Base-by-base conservation (phyloP, 2,797 vertebrate species). In the Apogon talboti region DNA sequence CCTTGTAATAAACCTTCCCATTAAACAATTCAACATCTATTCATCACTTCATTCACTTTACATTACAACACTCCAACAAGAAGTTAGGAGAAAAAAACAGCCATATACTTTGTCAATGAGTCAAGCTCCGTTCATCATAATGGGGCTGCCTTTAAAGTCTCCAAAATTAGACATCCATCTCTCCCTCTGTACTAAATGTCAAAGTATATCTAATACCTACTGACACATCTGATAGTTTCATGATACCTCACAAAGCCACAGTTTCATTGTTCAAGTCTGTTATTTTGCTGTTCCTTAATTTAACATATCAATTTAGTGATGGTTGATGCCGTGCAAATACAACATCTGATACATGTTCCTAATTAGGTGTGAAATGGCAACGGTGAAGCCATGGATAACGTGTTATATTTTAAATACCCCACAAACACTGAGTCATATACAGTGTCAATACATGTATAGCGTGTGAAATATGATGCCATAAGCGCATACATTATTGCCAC, bases 401-500 rank as follows among this genome's bases (percentile, higher is more conserved):
- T 75, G 56, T 61, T 46, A 65, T 56, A 77, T 73, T 61, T 67
- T 50, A 64, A 83, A 82, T 58, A 85, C 60, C 37, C 65, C 59
- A 89, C 72, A 68, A 86, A 89, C 80, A 84, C 78, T 66, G 78
- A 78, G 33, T 72, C 80, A 76, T 76, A 74, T 78, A 79, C 71
- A 78, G 79, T 82, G 74, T 76, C 45, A 78, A 65, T 71, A 84
- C 58, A 83, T 66, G 66, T 81, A 49, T 74, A 78, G 67, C 48
- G 1, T 78, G 75, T 81, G 68, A 85, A 76, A 81, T 71, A 79
- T 78, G 71, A 82, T 84, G 85, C 72, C 59, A 38, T 58, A 86
- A 91, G 91, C 90, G 84, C 86, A 89, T 75, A 86, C 84, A 87
- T 93, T 93, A 93, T 94, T 93, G 93, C 92, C 90, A 93, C 89